phyloP scores from a whole-genome alignment of 2,113 vertebrate genomes.

The Oreochromis tanganicae region DNA sequence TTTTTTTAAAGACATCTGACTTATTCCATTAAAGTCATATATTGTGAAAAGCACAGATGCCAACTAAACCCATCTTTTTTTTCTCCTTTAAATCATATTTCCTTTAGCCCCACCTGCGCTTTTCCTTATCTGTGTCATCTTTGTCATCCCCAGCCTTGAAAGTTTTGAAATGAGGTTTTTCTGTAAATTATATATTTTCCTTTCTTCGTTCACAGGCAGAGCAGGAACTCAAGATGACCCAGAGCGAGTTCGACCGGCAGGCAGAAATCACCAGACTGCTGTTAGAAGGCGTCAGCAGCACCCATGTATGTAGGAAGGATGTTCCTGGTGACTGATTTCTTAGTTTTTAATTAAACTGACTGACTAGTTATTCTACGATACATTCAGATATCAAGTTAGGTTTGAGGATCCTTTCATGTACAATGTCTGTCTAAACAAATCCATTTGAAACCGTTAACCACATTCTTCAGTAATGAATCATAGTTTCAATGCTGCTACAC shows the following conservation, averaged over 20 bases:
- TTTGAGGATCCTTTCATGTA: not conserved
- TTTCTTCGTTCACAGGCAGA: conserved; percentile 76
- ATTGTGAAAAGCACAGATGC: not conserved
- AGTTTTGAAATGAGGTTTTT: not conserved
- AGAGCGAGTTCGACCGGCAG: conserved; percentile 97
- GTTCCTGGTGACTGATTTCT: not conserved
- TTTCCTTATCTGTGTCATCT: not conserved
- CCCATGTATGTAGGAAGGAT: conserved; percentile 78
- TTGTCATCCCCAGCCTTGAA: not conserved
- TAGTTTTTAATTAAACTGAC: not conserved
- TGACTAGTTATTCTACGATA: not conserved
- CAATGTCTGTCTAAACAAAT: not conserved
- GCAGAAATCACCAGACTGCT: conserved; percentile 96
- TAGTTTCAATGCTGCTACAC: not conserved
- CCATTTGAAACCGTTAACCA: not conserved
- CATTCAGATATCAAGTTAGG: not conserved
- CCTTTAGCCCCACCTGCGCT: not conserved
- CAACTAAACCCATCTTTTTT: not conserved
- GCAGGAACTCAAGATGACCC: conserved; percentile 93
- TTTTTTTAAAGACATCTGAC: not conserved
- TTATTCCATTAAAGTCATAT: not conserved
- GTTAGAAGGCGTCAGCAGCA: conserved; percentile 94
- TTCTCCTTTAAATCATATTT: not conserved
- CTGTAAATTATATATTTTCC: not conserved
- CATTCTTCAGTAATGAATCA: not conserved